A percentile compares a stretch with the other conserved stretches of the same genome.
Evolutionary conservation across 2,797 vertebrate genomes (phyloP).

Genomic region (Onychomys leucogaster): DNA sequence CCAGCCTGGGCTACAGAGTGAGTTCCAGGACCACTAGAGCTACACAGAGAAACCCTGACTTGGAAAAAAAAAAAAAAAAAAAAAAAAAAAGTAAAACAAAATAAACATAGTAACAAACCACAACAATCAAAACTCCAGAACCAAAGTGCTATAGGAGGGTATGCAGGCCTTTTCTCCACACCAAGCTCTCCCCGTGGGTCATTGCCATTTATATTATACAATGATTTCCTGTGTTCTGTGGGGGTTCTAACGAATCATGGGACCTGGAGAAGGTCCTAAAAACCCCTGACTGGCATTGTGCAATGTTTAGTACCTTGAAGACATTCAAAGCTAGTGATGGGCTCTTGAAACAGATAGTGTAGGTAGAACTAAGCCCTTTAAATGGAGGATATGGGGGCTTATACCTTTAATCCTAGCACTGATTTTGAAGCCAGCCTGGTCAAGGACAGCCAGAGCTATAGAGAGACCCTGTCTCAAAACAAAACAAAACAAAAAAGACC

Average conservation of each 20-base stretch:
- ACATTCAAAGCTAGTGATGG: neutral
- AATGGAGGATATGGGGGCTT: accelerated
- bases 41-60: no score
- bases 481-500: neutral
- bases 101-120: neutral
- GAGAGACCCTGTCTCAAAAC: no score
- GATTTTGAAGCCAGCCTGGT: neutral
- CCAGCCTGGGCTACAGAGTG: neutral
- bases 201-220: neutral
- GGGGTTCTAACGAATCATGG: neutral
- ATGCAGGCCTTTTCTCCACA: neutral
- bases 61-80: neutral
- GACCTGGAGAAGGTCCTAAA: neutral
- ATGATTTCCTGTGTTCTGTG: neutral
- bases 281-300: neutral
- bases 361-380: neutral
- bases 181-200: neutral
- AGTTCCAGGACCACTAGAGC: no score
- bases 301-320: neutral
- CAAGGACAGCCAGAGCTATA: neutral
- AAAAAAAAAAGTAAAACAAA: neutral
- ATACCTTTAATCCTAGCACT: neutral
- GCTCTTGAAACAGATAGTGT: neutral
- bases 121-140: neutral
- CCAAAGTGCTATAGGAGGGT: neutral